Conservation (phyloP, 2,113 vertebrate genomes). For the Saimiri boliviensis region DNA sequence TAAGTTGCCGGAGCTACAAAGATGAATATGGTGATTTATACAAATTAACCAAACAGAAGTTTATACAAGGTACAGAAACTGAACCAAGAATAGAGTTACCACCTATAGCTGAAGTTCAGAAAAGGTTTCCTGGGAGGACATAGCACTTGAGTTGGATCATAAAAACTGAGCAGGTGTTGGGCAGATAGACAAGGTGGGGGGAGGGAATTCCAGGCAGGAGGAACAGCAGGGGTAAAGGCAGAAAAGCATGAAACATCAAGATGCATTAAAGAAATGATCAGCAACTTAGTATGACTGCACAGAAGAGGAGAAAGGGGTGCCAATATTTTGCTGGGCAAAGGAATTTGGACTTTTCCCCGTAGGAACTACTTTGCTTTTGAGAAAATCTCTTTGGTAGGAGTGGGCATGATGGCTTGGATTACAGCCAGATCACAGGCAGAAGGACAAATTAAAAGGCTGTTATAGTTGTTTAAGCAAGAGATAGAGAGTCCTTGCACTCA, state of each 20-base stretch:
- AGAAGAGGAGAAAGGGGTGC: constrained; percentile 22
- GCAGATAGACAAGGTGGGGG: constrained; percentile 44
- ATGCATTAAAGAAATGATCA: constrained; percentile 66
- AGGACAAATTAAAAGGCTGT: constrained; percentile 61
- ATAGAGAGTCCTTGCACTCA: not conserved
- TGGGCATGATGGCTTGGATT: constrained; percentile 28
- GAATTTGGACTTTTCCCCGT: constrained; percentile 58
- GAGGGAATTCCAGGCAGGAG: constrained; percentile 49
- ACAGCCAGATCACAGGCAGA: constrained; percentile 31
- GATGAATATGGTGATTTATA: constrained; percentile 16
- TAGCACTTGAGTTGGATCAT: constrained; percentile 48
- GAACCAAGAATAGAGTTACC: constrained; percentile 16
- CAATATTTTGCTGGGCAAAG: constrained; percentile 58
- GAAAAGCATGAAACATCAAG: constrained; percentile 69
- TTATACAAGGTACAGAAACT: not conserved
- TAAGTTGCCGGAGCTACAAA: constrained; percentile 33
- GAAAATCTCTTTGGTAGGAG: constrained; percentile 52
- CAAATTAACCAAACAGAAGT: not conserved
- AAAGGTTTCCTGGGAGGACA: constrained; percentile 26
- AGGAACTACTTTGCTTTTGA: constrained; percentile 49
- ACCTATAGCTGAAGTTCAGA: constrained; percentile 52
- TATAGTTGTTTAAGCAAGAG: constrained; percentile 58
- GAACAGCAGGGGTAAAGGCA: constrained; percentile 68
- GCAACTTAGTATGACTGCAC: constrained; percentile 60
- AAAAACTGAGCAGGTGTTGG: constrained; percentile 68